Percentiles rank a stretch among this genome's conserved stretches.
These are phyloP conservation scores for Spisula solida DNA, from an alignment of 2,888 invertebrate species.

Conservation along the genomic window DNA sequence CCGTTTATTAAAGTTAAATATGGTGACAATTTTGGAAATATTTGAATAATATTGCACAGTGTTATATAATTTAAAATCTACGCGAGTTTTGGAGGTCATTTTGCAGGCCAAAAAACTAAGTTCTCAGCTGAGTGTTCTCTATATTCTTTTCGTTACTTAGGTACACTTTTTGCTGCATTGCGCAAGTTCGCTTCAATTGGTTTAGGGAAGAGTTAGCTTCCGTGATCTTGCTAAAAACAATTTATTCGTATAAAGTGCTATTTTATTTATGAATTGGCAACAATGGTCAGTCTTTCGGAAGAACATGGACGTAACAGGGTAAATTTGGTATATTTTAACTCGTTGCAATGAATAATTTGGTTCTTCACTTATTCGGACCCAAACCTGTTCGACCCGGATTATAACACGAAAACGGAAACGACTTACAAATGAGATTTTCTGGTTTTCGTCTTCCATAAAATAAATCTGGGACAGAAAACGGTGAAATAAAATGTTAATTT, in stretches of 20 bases:
- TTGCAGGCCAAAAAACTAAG: too few relatives aligned
- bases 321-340: background rate
- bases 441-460: background rate
- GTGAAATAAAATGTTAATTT: too few relatives aligned
- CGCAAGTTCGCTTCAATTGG: background rate
- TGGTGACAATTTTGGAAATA: too few relatives aligned
- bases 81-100: too few relatives aligned
- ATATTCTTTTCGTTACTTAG: background rate
- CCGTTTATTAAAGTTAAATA: too few relatives aligned
- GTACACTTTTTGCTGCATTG: background rate
- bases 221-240: background rate
- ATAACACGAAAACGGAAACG: background rate
- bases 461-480: too few relatives aligned
- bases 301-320: slow-evolving; percentile 27
- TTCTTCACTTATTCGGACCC: background rate
- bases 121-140: too few relatives aligned
- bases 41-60: too few relatives aligned
- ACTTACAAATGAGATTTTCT: background rate
- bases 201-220: background rate
- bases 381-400: background rate
- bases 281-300: slow-evolving; percentile 32
- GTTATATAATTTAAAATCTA: too few relatives aligned
- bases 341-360: background rate
- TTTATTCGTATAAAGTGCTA: background rate
- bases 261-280: background rate